Evolutionary conservation across 2,888 invertebrate genomes (phyloP), one percentile per base, ranked within the genome.

Genomic region (Ophion ellenae): DNA sequence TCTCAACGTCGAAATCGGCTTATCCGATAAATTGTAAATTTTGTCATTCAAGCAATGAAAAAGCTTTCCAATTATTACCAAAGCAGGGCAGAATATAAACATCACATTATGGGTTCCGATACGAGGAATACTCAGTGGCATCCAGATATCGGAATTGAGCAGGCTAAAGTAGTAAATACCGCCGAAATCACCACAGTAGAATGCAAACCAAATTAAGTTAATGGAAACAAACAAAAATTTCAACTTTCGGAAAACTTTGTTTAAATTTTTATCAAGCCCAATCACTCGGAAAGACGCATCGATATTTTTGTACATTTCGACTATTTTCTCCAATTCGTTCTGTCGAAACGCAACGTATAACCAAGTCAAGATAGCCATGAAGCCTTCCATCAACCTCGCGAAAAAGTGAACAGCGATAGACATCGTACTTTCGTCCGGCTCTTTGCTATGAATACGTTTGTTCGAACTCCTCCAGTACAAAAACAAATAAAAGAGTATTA

Each of bases 51-150:
- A 53, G n/a, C 36, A 61, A 17, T 36, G 9, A 24, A 83, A 83
- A 17, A 67, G 24, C 57, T 79, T 59, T n/a, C 24, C 10, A 36
- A 83, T 47, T 1, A 57, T 36, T 24, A 53, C 47, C 63, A 83
- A 59, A 4, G 78, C 53, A 17, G 24, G 20, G 40, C 36, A 20
- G 40, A 79, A 78, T 3, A 83, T 69, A 10, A 79, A 24, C 61
- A 67, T 53, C 20, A 78, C 63, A 40, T 83, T 83, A 24, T 64
- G 78, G 24, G 28, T 78, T 20, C 74, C 74, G 32, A 75, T 36
- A 2, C 79, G 79, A 11, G 79, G 74, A 14, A 83, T 10, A 69
- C 63, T 64, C 28, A 83, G 79, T 0, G 79, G 78, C 53, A 83
- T 3, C 83, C 83, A 83, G 61, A 70, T 40, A 24, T 61, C 63